Evolutionary conservation across 2,888 invertebrate genomes (phyloP), one percentile per base, ranked within the genome.

Genomic region (Elaeidobius kamerunicus): DNA sequence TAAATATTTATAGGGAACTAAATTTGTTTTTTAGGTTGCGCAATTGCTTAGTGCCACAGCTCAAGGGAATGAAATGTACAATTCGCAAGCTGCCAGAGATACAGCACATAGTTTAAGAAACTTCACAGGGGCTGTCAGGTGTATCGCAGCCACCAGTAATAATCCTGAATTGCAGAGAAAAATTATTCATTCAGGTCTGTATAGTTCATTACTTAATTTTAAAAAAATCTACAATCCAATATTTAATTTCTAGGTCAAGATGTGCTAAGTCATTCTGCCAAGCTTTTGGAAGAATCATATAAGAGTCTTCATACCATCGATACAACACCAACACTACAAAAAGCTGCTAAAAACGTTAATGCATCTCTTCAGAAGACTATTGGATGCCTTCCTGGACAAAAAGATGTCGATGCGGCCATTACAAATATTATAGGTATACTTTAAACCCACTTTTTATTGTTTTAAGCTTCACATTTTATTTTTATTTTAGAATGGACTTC

Each of bases 331-430:
- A 76, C 80, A 59, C 76, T 95, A 34, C 84, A 85, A 11, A 82
- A 83, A 59, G 85, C 90, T 0, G 87, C 87, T 2, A 86, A 85
- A 63, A 84, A 86, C 57, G 85, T 91, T 0, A 72, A 76, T 0
- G 69, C 65, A 53, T 73, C 77, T 1, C 71, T 87, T 44, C 82
- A 82, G 62, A 80, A 78, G 59, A 85, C 86, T 60, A 83, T 96
- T 45, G 87, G 88, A 60, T 91, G 91, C 58, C 80, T 97, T 35
- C 96, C 97, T 0, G 94, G 95, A 0, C 94, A 96, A 70, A 84
- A 87, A 46, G 95, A 96, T 68, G 87, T 98, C n/a, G 96, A 97
- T 69, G 82, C 85, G 15, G 91, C 92, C 0, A 83, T 94, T 62
- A 83, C 85, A 57, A 85, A 83, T 63, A 91, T 96, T 60, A 86